Base-by-base conservation (phyloP, 2,797 vertebrate species). In the Onychomys torridus region DNA sequence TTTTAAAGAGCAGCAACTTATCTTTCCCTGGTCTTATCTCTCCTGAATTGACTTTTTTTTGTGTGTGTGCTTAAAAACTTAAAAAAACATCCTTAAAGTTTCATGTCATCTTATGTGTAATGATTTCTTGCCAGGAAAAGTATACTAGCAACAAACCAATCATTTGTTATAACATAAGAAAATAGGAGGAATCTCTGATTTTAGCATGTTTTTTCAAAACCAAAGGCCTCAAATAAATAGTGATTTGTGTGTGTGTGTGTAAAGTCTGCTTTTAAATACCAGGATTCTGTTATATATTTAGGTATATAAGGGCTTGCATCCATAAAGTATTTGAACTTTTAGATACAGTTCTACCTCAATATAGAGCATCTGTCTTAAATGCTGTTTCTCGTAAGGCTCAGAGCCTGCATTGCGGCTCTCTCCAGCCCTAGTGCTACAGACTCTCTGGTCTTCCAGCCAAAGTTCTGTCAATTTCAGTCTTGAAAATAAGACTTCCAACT, bases 131-230 rank as follows among this genome's bases (percentile, higher is more conserved):
- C 61, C 85, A 43, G 23, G 49, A 52, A 86, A 93, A 63, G 12
- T 19, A 81, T 76, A 12, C 34, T 55, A 23, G 43, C 95, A 76
- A 69, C 1, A 69, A 90, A 34, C 3, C 81, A 29, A n/a, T 37
- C 3, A 6, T 13, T 49, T 83, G 89, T 59, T 84, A 91, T 87
- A 86, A 92, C 7, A 23, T 69, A 16, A 75, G 85, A 78, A 88
- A 37, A 40, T 23, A 73, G 2, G 59, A 59, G 65, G 67, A 85
- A 86, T 29, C 25, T 76, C 46, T 89, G 27, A 85, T 95, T 23
- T 95, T 90, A 90, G 14, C 13, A 49, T 78, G 4, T 71, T 69
- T 92, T 81, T 90, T 34, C 49, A 71, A 84, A 94, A 88, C 43
- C 23, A 77, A 49, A 71, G 27, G 16, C 27, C 46, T 89, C 1